Evolutionary conservation across 2,113 vertebrate genomes (phyloP), one percentile per base, ranked within the genome.

Genomic region (Halichoerus grypus): DNA sequence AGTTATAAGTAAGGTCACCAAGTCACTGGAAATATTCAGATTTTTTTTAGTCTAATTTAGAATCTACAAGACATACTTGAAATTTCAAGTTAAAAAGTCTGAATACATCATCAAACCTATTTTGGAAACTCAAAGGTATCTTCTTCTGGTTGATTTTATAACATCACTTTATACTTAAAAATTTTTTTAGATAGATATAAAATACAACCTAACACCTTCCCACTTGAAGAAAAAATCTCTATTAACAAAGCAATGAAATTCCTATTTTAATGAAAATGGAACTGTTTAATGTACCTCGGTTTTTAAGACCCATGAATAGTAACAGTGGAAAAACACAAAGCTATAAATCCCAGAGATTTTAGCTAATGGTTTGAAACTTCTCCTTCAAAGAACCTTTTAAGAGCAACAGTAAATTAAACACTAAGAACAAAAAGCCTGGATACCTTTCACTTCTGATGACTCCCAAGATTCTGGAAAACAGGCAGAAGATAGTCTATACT

Each of bases 21-120:
- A 96, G 42, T 82, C 71, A 85, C 22, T 76, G 18, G 92, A 77
- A 92, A 59, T 79, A 49, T 65, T 77, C 19, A 42, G 33, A 31
- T 88, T 77, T 94, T 81, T 91, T 95, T 59, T n/a, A 49, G 71
- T 57, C 36, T 65, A 97, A 82, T 83, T 81, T 4, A 59, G 31
- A 84, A 24, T 72, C 33, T 7, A 79, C 18, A 88, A 88, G 36
- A 39, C 8, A 80, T 33, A 31, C 49, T 91, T 91, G 46, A 97
- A 94, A 92, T 87, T 88, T 69, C 84, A 88, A 92, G 79, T 92
- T 84, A 55, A 95, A 91, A 91, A 49, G 22, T 71, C 77, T 86
- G 69, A 95, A 24, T n/a, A 89, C 26, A 18, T 77, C 51, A 65
- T 72, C 88, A 93, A 87, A 49, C 21, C 11, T 77, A 83, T 51